These are phyloP conservation scores for Hydrolagus colliei DNA, from an alignment of 2,797 vertebrate species.

Conservation along the genomic window DNA sequence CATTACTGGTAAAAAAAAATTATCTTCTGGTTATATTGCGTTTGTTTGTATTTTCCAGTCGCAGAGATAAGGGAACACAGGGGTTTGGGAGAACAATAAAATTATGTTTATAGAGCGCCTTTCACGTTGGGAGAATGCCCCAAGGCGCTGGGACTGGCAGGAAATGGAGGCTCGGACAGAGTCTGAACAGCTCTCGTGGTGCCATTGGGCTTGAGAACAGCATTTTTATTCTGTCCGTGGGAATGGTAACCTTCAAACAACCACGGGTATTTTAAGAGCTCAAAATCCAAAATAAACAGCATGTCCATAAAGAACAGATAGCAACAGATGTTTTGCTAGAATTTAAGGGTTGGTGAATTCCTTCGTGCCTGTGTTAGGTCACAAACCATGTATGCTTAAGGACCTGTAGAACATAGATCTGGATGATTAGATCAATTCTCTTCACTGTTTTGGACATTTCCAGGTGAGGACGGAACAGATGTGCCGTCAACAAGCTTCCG, in stretches of 20 bases:
- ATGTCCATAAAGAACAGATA: not conserved
- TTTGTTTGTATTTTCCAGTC: not conserved
- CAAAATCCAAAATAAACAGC: no score
- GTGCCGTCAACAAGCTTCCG: not conserved
- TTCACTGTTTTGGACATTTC: not conserved
- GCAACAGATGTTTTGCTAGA: not conserved
- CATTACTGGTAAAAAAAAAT: slow-evolving; percentile 43
- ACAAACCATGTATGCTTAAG: not conserved
- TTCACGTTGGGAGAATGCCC: no score
- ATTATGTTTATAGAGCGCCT: no score
- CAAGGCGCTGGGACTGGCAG: no score
- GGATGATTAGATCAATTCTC: not conserved
- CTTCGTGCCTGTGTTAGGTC: not conserved
- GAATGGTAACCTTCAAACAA: no score
- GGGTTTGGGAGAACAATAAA: no score
- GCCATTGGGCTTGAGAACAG: no score
- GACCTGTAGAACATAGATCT: not conserved
- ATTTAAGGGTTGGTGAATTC: not conserved
- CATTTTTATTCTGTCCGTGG: no score
- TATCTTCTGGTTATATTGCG: not conserved
- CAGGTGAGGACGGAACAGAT: slow-evolving; percentile 40
- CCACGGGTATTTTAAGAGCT: no score
- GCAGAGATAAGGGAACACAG: no score
- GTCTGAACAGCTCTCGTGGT: no score
- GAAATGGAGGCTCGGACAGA: no score